These are phyloP conservation scores for Eufriesea mexicana DNA, from an alignment of 1,140 invertebrate species.

Conservation along the genomic window DNA sequence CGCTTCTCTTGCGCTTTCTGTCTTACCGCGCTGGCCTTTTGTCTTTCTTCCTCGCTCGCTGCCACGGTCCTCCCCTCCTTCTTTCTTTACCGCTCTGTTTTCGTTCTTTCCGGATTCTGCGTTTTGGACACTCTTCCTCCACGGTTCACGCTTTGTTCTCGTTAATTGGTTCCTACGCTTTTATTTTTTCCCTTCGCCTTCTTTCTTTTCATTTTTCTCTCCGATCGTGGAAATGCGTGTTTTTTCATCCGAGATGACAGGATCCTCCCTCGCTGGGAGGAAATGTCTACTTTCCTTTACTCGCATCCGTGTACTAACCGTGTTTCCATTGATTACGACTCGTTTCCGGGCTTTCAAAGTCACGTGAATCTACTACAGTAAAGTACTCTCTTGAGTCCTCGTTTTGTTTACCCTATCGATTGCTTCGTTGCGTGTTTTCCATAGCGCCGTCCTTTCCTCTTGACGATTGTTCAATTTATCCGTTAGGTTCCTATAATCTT, in stretches of 20 bases:
- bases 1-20: conserved; percentile 13
- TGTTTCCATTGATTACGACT: background rate
- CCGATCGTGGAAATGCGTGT: background rate
- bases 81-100: background rate
- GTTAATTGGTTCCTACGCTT: background rate
- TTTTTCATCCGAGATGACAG: background rate
- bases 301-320: background rate
- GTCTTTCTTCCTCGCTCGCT: background rate
- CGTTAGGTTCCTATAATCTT: too few species aligned
- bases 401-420: conserved; percentile 20
- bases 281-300: background rate
- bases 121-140: background rate
- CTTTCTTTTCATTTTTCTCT: background rate
- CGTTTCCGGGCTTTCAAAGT: background rate
- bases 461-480: background rate
- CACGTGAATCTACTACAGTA: background rate
- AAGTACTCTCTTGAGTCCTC: background rate
- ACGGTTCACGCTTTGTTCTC: background rate
- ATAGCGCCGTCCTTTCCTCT: background rate
- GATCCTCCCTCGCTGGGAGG: background rate
- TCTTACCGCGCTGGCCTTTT: background rate
- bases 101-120: conserved; percentile 7
- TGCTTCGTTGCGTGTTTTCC: background rate
- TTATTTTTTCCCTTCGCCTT: too few species aligned
- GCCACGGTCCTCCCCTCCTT: background rate